Conservation (phyloP, 2,113 vertebrate genomes). For the Naja naja region DNA sequence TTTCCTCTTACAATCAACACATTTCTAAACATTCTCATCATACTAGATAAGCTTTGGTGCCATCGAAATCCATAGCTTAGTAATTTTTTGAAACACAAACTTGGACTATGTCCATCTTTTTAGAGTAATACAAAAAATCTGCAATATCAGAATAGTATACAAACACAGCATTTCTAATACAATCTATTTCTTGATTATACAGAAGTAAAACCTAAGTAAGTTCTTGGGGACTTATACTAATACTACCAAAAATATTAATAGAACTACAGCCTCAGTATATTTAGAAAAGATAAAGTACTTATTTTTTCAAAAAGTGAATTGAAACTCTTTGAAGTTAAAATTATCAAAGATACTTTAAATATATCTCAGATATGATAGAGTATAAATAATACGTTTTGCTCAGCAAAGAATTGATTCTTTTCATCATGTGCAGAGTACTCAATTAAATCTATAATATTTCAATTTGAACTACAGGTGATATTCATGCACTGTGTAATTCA, state of each 20-base stretch:
- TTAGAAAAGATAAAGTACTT: background rate
- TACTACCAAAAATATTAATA: background rate
- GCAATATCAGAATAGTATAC: background rate
- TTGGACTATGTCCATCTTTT: background rate
- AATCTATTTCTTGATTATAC: background rate
- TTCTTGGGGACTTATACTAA: background rate
- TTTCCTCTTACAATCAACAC: background rate
- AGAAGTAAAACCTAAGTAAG: background rate
- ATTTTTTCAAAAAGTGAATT: background rate
- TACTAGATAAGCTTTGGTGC: background rate
- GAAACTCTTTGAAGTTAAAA: background rate
- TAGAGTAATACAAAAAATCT: background rate
- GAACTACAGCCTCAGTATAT: background rate
- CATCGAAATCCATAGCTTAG: background rate
- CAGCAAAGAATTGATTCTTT: constrained; percentile 31
- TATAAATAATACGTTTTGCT: constrained; percentile 7
- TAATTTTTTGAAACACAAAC: background rate
- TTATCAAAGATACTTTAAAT: background rate
- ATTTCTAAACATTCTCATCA: background rate
- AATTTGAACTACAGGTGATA: background rate
- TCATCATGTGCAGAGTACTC: constrained; percentile 19
- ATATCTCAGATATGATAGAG: background rate
- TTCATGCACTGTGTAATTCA: background rate
- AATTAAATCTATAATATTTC: constrained; percentile 22
- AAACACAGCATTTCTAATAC: background rate